Conservation (phyloP, 2,113 vertebrate genomes). For the Neodon shergylaensis region DNA sequence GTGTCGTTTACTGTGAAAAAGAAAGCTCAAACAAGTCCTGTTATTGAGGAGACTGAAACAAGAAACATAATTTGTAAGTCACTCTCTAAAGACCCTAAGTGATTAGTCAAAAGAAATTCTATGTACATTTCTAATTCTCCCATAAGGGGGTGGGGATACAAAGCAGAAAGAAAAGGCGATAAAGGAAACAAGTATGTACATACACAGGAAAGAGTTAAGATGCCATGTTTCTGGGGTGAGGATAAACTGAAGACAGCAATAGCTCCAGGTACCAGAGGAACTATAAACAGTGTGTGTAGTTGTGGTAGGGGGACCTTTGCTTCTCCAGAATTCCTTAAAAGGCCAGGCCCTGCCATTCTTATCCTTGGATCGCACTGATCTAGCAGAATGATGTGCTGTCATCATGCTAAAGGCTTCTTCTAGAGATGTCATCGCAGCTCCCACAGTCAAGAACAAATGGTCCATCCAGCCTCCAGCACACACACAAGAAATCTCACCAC, state of each 20-base stretch:
- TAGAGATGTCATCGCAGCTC: not conserved
- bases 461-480: not conserved
- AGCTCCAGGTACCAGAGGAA: not conserved
- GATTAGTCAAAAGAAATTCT: not conserved
- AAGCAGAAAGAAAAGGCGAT: not conserved
- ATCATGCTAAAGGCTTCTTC: not conserved
- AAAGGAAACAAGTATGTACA: not conserved
- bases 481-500: not conserved
- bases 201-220: not conserved
- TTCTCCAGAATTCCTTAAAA: not conserved
- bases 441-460: not conserved
- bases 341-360: not conserved
- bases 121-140: not conserved
- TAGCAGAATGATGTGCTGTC: not conserved
- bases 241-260: not conserved
- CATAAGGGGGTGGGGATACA: not conserved
- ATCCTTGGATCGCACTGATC: not conserved
- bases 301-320: not conserved
- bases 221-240: accelerated
- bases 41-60: not conserved
- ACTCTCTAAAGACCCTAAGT: not conserved
- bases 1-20: not conserved
- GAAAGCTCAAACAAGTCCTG: not conserved
- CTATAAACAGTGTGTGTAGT: not conserved
- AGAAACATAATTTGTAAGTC: not conserved